A percentile compares a stretch with the other conserved stretches of the same genome.
Conservation (phyloP, 1,140 invertebrate species). For the Asobara japonica region DNA sequence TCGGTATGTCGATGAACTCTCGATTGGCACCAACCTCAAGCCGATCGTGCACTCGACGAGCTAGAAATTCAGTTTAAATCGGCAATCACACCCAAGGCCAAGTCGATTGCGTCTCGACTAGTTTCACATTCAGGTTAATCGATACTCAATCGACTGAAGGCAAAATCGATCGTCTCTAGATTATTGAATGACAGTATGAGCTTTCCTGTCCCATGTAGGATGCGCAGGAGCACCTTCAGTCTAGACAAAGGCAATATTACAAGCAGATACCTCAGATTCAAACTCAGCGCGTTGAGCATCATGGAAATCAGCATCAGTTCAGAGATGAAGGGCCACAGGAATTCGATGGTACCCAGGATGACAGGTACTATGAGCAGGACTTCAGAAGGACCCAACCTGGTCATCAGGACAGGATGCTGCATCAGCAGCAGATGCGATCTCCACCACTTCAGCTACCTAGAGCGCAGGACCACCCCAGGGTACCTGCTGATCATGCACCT, state of each 20-base stretch:
- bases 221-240: constrained; percentile 7
- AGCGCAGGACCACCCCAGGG: background rate
- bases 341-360: constrained; percentile 41
- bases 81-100: too few species aligned
- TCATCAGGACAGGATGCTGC: constrained; percentile 32
- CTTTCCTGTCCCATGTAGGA: too few species aligned
- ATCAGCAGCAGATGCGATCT: constrained; percentile 27
- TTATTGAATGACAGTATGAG: too few species aligned
- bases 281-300: too few species aligned
- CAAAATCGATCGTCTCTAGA: too few species aligned
- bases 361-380: constrained; percentile 48
- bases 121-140: too few species aligned
- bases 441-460: constrained; percentile 4
- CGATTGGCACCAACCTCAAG: too few species aligned
- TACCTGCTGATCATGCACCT: background rate
- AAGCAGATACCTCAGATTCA: constrained; percentile 2
- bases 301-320: constrained; percentile 37
- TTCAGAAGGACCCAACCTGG: constrained; percentile 44
- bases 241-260: constrained; percentile 1
- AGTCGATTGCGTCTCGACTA: too few species aligned
- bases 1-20: too few species aligned
- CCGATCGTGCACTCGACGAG: too few species aligned
- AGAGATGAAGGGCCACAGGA: constrained; percentile 26
- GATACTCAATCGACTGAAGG: too few species aligned
- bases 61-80: too few species aligned